Conservation (phyloP, 2,113 vertebrate genomes). For the Pteruthius melanotis region DNA sequence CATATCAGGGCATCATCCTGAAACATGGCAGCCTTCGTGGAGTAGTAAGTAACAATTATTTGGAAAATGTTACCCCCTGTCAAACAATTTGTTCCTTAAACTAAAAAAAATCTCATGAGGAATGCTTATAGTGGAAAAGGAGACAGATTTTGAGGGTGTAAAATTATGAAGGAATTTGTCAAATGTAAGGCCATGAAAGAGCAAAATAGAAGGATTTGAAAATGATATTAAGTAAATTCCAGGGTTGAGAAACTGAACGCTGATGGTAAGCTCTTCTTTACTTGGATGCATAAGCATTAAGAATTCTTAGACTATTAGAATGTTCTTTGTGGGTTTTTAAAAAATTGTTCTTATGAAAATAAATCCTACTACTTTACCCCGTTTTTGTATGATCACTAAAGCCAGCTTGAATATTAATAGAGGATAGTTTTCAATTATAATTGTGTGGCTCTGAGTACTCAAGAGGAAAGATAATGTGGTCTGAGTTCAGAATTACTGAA, state of each 20-base stretch:
- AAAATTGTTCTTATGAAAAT: neutral
- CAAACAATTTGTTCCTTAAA: neutral
- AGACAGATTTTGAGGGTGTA: neutral
- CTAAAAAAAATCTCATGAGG: neutral
- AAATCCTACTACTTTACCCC: neutral
- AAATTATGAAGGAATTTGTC: neutral
- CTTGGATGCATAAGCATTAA: neutral
- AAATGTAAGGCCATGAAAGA: neutral
- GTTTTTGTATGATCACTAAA: neutral
- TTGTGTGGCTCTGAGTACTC: neutral
- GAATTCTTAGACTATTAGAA: neutral
- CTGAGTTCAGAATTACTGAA: neutral
- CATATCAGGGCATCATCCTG: slow-evolving; percentile 98
- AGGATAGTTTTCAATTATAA: neutral
- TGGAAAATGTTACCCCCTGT: neutral
- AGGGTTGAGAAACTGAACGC: neutral
- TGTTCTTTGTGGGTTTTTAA: neutral
- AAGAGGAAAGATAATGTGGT: neutral
- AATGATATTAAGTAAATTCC: neutral
- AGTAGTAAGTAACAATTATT: slow-evolving; percentile 85
- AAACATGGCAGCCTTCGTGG: slow-evolving; percentile 99
- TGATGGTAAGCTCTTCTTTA: neutral
- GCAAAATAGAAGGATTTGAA: neutral
- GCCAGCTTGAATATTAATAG: neutral
- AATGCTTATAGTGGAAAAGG: neutral